Evolutionary conservation across 2,888 invertebrate species (phyloP).

Genomic region (Ceraclea dissimilis): DNA sequence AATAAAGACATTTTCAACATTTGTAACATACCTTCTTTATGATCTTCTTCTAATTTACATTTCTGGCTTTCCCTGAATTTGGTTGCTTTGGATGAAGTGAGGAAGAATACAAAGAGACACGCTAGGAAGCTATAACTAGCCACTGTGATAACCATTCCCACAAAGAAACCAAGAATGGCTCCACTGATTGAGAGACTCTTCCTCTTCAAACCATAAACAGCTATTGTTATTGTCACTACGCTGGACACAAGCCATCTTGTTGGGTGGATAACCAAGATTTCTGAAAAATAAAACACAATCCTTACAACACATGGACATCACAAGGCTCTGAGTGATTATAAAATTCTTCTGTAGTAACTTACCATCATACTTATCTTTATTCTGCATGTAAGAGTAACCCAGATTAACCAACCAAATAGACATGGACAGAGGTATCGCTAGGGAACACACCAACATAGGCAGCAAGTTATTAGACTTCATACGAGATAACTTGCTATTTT

Average conservation of each 20-base stretch:
- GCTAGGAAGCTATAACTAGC: slow-evolving; percentile 71
- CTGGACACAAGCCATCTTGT: slow-evolving; percentile 59
- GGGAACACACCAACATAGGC: slow-evolving; percentile 56
- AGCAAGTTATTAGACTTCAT: slow-evolving; percentile 29
- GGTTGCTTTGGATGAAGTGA: slow-evolving; percentile 74
- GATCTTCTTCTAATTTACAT: slow-evolving; percentile 64
- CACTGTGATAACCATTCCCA: slow-evolving; percentile 71
- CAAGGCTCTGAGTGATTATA: background rate
- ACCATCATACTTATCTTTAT: slow-evolving; percentile 50
- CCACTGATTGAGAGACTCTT: slow-evolving; percentile 65
- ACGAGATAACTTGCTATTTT: background rate
- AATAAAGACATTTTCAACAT: background rate
- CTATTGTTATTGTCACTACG: slow-evolving; percentile 56
- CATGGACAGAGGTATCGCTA: slow-evolving; percentile 69
- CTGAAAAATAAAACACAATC: slow-evolving; percentile 32
- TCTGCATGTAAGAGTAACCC: slow-evolving; percentile 54
- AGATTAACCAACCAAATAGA: slow-evolving; percentile 68
- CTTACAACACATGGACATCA: background rate
- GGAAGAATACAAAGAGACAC: slow-evolving; percentile 67
- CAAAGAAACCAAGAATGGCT: slow-evolving; percentile 58
- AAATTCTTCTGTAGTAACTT: slow-evolving; percentile 25
- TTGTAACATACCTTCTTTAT: slow-evolving; percentile 61
- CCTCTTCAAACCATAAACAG: slow-evolving; percentile 58
- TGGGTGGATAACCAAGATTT: slow-evolving; percentile 53
- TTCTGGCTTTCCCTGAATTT: slow-evolving; percentile 63